phyloP scores from a whole-genome alignment of 2,888 invertebrate genomes.

The Teleogryllus oceanicus region DNA sequence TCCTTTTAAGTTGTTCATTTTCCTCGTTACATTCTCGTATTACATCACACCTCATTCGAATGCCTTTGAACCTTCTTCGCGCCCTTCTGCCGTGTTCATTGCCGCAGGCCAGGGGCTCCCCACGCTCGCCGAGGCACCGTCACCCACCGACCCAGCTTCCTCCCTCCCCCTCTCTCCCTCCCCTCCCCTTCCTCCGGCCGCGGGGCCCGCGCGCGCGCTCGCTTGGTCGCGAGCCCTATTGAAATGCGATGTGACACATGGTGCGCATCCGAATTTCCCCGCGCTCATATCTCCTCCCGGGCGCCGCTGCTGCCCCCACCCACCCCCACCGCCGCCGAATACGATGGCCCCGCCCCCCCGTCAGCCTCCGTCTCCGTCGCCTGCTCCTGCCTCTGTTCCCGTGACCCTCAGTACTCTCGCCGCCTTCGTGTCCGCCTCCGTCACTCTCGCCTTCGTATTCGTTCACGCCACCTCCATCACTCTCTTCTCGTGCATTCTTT shows the following conservation, averaged over 20 bases:
- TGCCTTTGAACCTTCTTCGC: background rate
- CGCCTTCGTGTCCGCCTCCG: too few relatives aligned
- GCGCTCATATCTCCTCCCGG: background rate
- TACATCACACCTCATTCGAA: too few relatives aligned
- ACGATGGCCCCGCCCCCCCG: too few relatives aligned
- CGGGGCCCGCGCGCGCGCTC: background rate
- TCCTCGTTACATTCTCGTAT: too few relatives aligned
- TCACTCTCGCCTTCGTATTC: too few relatives aligned
- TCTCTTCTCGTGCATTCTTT: too few relatives aligned
- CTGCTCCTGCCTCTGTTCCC: too few relatives aligned
- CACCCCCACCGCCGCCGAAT: background rate
- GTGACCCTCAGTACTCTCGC: too few relatives aligned
- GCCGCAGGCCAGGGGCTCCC: background rate
- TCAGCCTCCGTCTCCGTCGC: too few relatives aligned
- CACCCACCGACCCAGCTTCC: too few relatives aligned
- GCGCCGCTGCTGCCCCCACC: background rate
- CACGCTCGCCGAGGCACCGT: background rate
- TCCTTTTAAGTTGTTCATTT: too few relatives aligned
- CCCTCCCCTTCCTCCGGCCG: background rate
- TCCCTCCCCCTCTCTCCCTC: background rate
- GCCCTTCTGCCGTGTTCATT: background rate
- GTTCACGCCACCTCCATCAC: too few relatives aligned
- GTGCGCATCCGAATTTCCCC: background rate
- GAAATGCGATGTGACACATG: slow-evolving; percentile 10
- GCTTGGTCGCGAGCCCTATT: background rate